Percentiles rank a stretch among this genome's conserved stretches.
phyloP scores from a whole-genome alignment of 2,888 invertebrate species.

The Patella ulyssiponensis region DNA sequence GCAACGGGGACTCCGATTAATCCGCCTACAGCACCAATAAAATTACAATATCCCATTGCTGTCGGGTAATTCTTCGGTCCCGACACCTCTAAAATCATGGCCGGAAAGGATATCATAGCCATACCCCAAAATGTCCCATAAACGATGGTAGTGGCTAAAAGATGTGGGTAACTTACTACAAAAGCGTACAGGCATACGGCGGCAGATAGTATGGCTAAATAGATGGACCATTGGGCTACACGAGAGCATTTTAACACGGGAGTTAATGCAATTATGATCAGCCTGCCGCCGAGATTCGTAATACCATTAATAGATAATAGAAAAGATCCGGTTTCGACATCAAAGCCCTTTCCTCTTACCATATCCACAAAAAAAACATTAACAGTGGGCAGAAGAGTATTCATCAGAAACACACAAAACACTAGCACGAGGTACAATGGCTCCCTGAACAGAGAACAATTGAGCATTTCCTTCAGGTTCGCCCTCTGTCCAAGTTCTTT shows the following conservation, averaged over 20 bases:
- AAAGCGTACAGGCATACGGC: not conserved
- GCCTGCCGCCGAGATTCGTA: not conserved
- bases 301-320: not conserved
- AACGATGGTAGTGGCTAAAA: not conserved
- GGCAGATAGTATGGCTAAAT: not conserved
- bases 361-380: not conserved
- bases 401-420: not conserved
- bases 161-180: not conserved
- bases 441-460: not conserved
- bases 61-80: not conserved
- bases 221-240: not conserved
- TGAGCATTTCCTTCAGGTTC: not conserved
- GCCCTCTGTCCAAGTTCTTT: not conserved
- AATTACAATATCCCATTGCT: not conserved
- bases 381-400: not conserved
- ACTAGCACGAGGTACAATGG: not conserved
- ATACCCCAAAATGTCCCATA: constrained; percentile 1
- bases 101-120: not conserved
- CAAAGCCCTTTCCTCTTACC: not conserved
- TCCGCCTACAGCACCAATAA: not conserved
- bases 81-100: not conserved
- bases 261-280: not conserved
- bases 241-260: not conserved
- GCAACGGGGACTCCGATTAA: not conserved
- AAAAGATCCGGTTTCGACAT: not conserved